A percentile compares a stretch with the other conserved stretches of the same genome.
phyloP scores from a whole-genome alignment of 1,140 invertebrate genomes.

The Temnothorax longispinosus region DNA sequence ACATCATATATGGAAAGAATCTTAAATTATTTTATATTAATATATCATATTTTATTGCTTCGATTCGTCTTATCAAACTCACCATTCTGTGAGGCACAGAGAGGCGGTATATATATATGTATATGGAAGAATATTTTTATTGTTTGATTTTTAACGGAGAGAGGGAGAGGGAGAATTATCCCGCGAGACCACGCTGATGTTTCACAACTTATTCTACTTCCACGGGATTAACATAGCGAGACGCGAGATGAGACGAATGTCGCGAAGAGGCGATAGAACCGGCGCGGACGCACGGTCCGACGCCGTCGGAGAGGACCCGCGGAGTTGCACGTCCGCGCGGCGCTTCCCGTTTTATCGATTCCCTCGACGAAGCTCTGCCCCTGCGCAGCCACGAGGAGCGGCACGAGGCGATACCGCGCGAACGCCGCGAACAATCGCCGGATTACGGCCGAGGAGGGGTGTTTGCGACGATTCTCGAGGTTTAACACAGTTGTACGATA shows the following conservation, averaged over 20 bases:
- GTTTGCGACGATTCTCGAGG: background rate
- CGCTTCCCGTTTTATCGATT: constrained; percentile 67
- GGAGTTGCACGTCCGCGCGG: constrained; percentile 19
- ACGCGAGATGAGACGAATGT: constrained; percentile 30
- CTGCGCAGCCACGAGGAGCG: constrained; percentile 22
- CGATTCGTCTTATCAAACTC: constrained; percentile 5
- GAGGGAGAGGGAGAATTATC: background rate
- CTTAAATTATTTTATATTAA: background rate
- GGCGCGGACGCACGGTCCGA: constrained; percentile 11
- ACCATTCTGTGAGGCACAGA: constrained; percentile 18
- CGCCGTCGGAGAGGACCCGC: background rate
- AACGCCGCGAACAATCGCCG: background rate
- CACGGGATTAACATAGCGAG: constrained; percentile 13
- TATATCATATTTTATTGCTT: background rate
- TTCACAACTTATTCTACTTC: constrained; percentile 13
- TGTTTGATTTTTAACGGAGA: constrained; percentile 26
- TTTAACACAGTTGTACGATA: constrained; percentile 38
- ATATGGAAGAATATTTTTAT: constrained; percentile 14
- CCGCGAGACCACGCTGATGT: background rate
- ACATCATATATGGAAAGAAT: background rate
- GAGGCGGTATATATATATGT: background rate
- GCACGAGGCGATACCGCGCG: background rate
- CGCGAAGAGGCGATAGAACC: constrained; percentile 2
- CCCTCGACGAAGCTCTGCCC: constrained; percentile 14
- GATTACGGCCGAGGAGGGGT: background rate